Evolutionary conservation across 2,797 vertebrate species (phyloP).

Genomic region (Poecilia gillii): DNA sequence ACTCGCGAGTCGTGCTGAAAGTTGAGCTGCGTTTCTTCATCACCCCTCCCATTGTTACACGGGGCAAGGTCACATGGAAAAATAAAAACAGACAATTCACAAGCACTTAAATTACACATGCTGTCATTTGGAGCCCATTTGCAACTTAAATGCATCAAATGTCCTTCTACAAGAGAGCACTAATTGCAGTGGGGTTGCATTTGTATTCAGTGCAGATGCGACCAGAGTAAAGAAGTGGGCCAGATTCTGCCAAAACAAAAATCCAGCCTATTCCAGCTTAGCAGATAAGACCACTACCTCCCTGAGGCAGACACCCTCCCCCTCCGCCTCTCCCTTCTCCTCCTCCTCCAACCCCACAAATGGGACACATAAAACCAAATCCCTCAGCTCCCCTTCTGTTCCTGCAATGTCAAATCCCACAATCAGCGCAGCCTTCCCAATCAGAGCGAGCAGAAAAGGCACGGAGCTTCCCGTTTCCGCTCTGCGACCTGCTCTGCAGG

Average conservation of each 20-base stretch:
- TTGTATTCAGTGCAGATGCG: slow-evolving; percentile 37
- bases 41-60: not conserved
- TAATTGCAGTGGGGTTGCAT: slow-evolving; percentile 16
- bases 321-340: not conserved
- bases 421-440: slow-evolving; percentile 4
- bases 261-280: slow-evolving; percentile 38
- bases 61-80: not conserved
- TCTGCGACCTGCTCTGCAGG: slow-evolving; percentile 24
- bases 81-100: not conserved
- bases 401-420: slow-evolving; percentile 28
- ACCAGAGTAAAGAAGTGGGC: slow-evolving; percentile 18
- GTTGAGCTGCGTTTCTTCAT: slow-evolving; percentile 20
- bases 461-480: slow-evolving; percentile 23
- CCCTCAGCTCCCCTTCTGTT: slow-evolving; percentile 28
- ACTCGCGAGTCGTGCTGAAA: slow-evolving; percentile 29
- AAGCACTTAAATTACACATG: slow-evolving; percentile 8
- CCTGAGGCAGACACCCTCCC: slow-evolving; percentile 12
- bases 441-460: slow-evolving; percentile 17
- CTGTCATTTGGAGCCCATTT: not conserved
- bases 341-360: not conserved
- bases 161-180: slow-evolving; percentile 6
- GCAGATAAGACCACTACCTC: slow-evolving; percentile 32
- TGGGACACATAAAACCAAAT: slow-evolving; percentile 7
- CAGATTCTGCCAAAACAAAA: slow-evolving; percentile 38
- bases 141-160: not conserved